Base-by-base conservation (phyloP, 2,797 vertebrate genomes). In the Lemur catta region DNA sequence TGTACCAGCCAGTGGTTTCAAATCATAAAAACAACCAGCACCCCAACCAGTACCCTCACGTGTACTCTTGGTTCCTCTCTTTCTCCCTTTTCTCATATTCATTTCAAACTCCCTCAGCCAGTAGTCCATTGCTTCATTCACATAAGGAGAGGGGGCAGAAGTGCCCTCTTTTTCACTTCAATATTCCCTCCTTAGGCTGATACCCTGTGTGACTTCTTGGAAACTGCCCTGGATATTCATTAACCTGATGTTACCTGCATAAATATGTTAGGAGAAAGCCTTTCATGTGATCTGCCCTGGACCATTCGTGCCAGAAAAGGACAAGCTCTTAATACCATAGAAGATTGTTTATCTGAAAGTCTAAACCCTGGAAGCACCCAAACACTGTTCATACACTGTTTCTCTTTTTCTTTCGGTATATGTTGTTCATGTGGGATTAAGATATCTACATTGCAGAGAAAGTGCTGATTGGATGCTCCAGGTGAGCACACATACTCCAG, bases 21-120 rank as follows among this genome's bases (percentile, higher is more conserved):
- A 89, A 71, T 78, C 18, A 81, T 92, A 67, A 84, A 79, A 92
- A n/a, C 79, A 92, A 48, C 69, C 46, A 72, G 82, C 57, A 50
- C 33, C 28, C 1, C n/a, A 46, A 46, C 10, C 43, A 46, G 43
- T 46, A 46, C 43, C 10, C 43, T 46, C 43, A 46, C 43, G 10
- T 46, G 43, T 46, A 12, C 43, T 46, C 43, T 46, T 12, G 43
- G 43, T 46, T 46, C 43, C 43, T 46, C 43, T 46, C 10, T 46
- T 46, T 46, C 43, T 46, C 43, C 43, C 43, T 46, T 11, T 46
- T 46, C 43, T 46, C 43, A 46, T 46, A 46, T 46, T 46, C 43
- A 46, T 46, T 46, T 46, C 43, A 0, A 46, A 46, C 10, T 46
- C 43, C 43, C 43, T 46, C 10, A 46, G 9, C 43, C 43, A 46